Evolutionary conservation across 2,797 vertebrate species (phyloP), one percentile per base, ranked within the genome.

Genomic region (Smutsia temminckii): DNA sequence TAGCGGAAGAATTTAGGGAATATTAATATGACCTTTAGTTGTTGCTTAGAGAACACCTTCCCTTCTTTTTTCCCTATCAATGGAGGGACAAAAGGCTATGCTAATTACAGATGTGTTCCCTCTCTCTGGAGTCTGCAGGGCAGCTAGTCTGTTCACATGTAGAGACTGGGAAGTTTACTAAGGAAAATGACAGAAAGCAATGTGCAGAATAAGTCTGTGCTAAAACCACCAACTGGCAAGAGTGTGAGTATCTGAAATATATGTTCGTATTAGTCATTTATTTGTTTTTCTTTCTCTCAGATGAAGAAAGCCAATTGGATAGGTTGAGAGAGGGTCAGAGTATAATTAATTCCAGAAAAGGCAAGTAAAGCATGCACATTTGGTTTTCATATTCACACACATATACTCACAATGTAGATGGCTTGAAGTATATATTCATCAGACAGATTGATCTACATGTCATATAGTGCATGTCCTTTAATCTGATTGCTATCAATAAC

Each of bases 1-100:
- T 61, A 75, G 69, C 93, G 42, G 13, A 25, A 20, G 29, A 78
- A 66, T 88, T 85, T 69, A 91, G 63, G 78, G 86, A 79, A 95
- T 95, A 96, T 85, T 83, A 93, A 86, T 68, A 66, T 63, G 92
- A 96, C 61, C 85, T 94, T 96, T 94, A 77, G 13, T 40, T 87
- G 87, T 46, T 97, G 61, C 55, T 87, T 91, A 79, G 61, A 71
- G 40, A 78, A 87, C 27, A 91, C 2, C n/a, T 37, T 13, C 18
- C 1, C 8, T 34, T n/a, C 21, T 74, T 27, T 42, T 68, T 81
- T 12, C 8, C 4, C 40, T 86, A 6, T 88, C 68, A 63, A 37
- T 91, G 77, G 51, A 84, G 4, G 34, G 16, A 91, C 89, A 84
- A 94, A 96, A 96, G 53, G 5, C 29, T 93, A 86, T 94, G 20